These are phyloP conservation scores for Nothoprocta pentlandii DNA, from an alignment of 2,113 vertebrate species.

Conservation along the genomic window DNA sequence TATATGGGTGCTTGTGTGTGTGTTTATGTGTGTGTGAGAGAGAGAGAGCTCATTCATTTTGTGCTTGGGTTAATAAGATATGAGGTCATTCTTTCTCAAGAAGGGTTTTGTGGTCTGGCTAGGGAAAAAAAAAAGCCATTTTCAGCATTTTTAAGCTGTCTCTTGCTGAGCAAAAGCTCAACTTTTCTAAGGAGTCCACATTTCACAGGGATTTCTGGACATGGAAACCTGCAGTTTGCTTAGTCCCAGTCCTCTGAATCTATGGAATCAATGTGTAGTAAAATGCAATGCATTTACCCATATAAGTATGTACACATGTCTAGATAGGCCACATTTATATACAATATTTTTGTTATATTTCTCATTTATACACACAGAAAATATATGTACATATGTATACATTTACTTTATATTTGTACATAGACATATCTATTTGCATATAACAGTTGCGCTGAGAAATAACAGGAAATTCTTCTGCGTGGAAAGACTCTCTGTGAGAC, in stretches of 20 bases:
- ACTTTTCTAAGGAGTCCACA: neutral
- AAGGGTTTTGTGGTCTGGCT: constrained; percentile 63
- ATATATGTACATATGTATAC: neutral
- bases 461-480: neutral
- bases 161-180: constrained; percentile 13
- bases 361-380: neutral
- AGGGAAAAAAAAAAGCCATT: neutral
- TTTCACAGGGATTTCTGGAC: neutral
- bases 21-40: neutral
- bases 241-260: neutral
- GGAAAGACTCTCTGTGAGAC: neutral
- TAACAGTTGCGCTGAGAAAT: neutral
- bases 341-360: neutral
- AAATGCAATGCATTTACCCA: neutral
- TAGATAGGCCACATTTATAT: neutral
- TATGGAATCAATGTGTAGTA: neutral
- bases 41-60: constrained; percentile 10
- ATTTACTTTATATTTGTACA: neutral
- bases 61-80: constrained; percentile 34
- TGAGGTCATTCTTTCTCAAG: constrained; percentile 67
- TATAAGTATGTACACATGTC: fast-evolving
- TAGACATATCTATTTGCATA: neutral
- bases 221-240: neutral
- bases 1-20: neutral
- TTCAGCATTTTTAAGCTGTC: constrained; percentile 48